These are phyloP conservation scores for Poecilia latipinna DNA, from an alignment of 2,113 vertebrate species.

Conservation along the genomic window DNA sequence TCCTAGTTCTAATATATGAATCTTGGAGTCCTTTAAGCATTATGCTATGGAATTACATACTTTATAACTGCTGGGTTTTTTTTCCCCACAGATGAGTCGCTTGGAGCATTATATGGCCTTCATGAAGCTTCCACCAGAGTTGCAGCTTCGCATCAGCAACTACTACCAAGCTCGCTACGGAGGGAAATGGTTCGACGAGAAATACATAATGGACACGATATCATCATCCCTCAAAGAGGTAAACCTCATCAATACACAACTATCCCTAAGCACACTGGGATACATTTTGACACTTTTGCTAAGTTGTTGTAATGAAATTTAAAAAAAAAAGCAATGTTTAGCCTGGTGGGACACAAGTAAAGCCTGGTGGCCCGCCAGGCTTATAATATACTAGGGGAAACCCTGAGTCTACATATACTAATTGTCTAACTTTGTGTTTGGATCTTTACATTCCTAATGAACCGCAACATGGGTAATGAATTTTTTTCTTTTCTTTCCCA, in stretches of 20 bases:
- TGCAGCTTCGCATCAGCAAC: slow-evolving; percentile 73
- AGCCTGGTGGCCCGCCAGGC: too few species aligned
- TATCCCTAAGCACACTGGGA: not conserved
- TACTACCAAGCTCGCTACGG: slow-evolving; percentile 79
- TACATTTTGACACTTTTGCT: not conserved
- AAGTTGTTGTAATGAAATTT: not conserved
- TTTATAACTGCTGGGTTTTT: not conserved
- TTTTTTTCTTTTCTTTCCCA: slow-evolving; percentile 19
- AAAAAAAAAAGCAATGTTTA: too few species aligned
- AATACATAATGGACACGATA: slow-evolving; percentile 74
- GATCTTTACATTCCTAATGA: not conserved
- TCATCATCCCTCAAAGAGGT: slow-evolving; percentile 75
- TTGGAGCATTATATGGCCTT: slow-evolving; percentile 76
- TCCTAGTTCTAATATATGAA: too few species aligned
- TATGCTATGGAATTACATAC: too few species aligned
- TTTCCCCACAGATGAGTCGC: slow-evolving; percentile 68
- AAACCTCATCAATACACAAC: not conserved
- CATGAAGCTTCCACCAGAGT: slow-evolving; percentile 77
- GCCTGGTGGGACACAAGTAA: too few species aligned
- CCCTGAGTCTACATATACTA: too few species aligned
- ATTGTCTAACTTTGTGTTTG: too few species aligned
- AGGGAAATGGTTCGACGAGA: slow-evolving; percentile 78
- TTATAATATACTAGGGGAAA: too few species aligned
- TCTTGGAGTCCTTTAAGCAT: too few species aligned
- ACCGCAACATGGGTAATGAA: not conserved